Evolutionary conservation across 2,113 vertebrate species (phyloP).

Genomic region (Ptychochromis oligacanthus): DNA sequence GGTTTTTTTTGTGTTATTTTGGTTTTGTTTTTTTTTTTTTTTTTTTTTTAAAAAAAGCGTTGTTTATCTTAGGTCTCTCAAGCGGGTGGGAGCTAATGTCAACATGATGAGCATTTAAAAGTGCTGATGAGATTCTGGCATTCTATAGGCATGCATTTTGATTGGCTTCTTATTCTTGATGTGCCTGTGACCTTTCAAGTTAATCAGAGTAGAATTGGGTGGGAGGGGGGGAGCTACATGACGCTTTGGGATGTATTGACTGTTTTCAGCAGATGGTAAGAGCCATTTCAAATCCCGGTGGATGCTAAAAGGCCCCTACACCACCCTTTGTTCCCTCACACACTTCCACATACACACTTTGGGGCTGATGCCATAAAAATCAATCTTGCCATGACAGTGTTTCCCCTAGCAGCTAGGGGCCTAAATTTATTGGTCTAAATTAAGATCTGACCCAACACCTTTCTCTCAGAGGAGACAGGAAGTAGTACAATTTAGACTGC

Average conservation of each 20-base stretch:
- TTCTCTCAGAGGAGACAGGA: conserved; percentile 60
- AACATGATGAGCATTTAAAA: conserved; percentile 37
- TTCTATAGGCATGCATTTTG: conserved; percentile 63
- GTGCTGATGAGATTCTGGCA: conserved; percentile 60
- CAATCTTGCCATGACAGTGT: conserved; percentile 76
- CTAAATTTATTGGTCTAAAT: conserved; percentile 75
- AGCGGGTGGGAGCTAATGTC: conserved; percentile 23
- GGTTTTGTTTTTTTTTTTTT: too few species aligned
- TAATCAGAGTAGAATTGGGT: conserved; percentile 59
- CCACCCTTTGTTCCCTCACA: conserved; percentile 55
- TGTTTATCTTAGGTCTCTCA: conserved; percentile 27
- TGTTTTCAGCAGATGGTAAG: conserved; percentile 73
- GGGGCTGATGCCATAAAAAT: conserved; percentile 69
- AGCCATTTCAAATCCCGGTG: conserved; percentile 61
- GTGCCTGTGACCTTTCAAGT: conserved; percentile 67
- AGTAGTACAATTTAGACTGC: conserved; percentile 56
- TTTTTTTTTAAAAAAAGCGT: neutral
- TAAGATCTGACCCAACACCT: conserved; percentile 70
- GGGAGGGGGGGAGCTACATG: conserved; percentile 26
- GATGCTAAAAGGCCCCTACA: conserved; percentile 43
- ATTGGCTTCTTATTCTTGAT: conserved; percentile 69
- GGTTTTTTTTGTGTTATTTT: too few species aligned
- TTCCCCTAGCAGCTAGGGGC: conserved; percentile 62
- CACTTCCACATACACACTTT: conserved; percentile 56
- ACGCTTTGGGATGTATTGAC: conserved; percentile 69